Percentiles rank a stretch among this genome's conserved stretches.
phyloP scores from a whole-genome alignment of 2,113 vertebrate species.

The Hoplias malabaricus region DNA sequence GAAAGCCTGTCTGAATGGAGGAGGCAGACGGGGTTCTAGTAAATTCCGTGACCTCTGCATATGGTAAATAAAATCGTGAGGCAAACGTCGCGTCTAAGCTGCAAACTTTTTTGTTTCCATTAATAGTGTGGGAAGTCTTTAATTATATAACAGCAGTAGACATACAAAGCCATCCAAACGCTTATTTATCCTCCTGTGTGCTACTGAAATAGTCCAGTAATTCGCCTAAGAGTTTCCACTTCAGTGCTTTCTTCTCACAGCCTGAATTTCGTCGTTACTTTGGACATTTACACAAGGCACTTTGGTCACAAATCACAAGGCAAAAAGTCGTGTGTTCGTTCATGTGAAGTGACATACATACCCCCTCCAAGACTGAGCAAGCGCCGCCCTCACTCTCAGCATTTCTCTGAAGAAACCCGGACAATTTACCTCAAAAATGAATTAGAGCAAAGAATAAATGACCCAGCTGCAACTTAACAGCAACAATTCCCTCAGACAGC shows the following conservation, averaged over 20 bases:
- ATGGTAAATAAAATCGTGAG: too few relatives aligned
- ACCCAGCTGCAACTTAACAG: too few relatives aligned
- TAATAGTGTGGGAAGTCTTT: too few relatives aligned
- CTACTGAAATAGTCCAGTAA: neutral
- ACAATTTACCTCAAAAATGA: neutral
- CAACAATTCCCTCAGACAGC: neutral
- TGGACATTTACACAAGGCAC: too few relatives aligned
- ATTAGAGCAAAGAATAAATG: neutral
- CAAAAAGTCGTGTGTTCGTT: constrained; percentile 45
- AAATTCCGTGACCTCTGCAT: neutral
- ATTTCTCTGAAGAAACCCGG: constrained; percentile 35
- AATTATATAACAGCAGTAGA: neutral
- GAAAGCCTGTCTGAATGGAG: neutral
- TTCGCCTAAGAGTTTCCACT: neutral
- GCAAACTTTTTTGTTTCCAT: too few relatives aligned
- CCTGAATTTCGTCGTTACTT: neutral
- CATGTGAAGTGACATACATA: constrained; percentile 62
- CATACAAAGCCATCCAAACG: neutral
- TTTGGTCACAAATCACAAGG: constrained; percentile 4
- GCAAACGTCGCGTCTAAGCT: too few relatives aligned
- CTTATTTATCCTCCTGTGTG: neutral
- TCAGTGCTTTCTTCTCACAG: too few relatives aligned
- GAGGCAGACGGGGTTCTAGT: neutral
- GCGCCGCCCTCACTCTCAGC: constrained; percentile 59
- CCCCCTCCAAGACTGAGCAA: constrained; percentile 64